Evolutionary conservation across 2,113 vertebrate species (phyloP).

Genomic region (Xyrauchen texanus): DNA sequence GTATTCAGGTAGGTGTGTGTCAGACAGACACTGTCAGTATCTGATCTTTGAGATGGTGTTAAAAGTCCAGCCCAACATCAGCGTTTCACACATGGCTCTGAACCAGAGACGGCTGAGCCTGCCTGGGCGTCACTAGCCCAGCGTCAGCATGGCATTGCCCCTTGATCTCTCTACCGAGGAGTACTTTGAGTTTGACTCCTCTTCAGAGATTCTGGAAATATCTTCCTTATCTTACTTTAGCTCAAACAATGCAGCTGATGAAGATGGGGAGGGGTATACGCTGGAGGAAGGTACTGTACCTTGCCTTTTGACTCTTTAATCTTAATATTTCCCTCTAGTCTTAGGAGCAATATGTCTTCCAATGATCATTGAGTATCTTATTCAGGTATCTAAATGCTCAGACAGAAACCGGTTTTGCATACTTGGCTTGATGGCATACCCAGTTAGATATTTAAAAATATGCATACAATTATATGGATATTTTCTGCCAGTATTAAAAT

Average conservation of each 20-base stretch:
- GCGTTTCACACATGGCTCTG: constrained; percentile 10
- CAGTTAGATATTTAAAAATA: background rate
- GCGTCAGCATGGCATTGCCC: constrained; percentile 73
- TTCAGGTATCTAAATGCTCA: background rate
- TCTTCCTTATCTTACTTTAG: constrained; percentile 44
- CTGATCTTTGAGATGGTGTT: constrained; percentile 17
- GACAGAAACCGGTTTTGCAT: constrained; percentile 4
- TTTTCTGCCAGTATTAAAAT: background rate
- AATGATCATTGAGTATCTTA: too few relatives aligned
- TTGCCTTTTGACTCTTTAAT: background rate
- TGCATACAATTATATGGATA: background rate
- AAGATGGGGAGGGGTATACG: constrained; percentile 59
- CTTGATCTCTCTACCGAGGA: constrained; percentile 66
- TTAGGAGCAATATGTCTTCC: too few relatives aligned
- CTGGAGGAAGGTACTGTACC: constrained; percentile 79
- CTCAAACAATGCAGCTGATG: constrained; percentile 27
- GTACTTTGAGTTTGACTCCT: constrained; percentile 72
- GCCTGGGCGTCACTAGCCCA: constrained; percentile 40
- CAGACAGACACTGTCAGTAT: background rate
- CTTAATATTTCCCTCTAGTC: too few relatives aligned
- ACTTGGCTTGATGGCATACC: background rate
- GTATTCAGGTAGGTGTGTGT: constrained; percentile 34
- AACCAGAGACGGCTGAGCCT: constrained; percentile 31
- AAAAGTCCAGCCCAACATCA: constrained; percentile 4
- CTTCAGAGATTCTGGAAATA: constrained; percentile 48